A percentile compares a stretch with the other conserved stretches of the same genome.
These are phyloP conservation scores for Athalia rosae DNA, from an alignment of 2,888 invertebrate genomes.

Conservation along the genomic window DNA sequence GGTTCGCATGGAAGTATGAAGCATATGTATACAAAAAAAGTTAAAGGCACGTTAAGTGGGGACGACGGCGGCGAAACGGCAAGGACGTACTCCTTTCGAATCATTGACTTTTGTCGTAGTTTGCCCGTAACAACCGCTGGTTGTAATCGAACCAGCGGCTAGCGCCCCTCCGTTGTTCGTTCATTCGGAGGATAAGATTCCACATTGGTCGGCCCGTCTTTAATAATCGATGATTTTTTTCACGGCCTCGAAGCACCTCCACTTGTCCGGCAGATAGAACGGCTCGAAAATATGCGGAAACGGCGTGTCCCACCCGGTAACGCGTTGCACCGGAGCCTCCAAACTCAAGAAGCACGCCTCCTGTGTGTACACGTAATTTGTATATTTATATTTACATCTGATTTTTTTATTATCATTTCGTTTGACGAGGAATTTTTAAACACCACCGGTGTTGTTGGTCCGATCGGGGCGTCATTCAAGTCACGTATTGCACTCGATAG, in stretches of 20 bases:
- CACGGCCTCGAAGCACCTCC: conserved; percentile 91
- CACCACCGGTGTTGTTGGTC: too few species aligned
- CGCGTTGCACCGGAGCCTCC: conserved; percentile 93
- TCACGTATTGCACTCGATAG: too few species aligned
- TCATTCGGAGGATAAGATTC: not conserved
- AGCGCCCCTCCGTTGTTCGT: not conserved
- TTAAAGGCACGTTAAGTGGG: not conserved
- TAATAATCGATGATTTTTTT: conserved; percentile 85
- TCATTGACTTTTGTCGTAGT: conserved; percentile 24
- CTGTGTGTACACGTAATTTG: conserved; percentile 74
- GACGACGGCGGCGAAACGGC: not conserved
- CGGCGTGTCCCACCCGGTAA: conserved; percentile 97
- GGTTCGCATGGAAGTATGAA: too few species aligned
- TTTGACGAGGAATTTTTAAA: not conserved
- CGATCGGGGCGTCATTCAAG: too few species aligned
- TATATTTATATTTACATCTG: conserved; percentile 4
- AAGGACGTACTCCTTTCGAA: conserved; percentile 37
- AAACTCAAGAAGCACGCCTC: conserved; percentile 95
- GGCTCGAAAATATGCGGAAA: conserved; percentile 98
- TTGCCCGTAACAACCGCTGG: not conserved
- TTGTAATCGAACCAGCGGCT: not conserved
- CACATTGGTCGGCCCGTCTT: conserved; percentile 53
- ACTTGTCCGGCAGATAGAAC: conserved; percentile 96
- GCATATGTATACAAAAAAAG: too few species aligned
- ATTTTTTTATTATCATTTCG: not conserved